These are phyloP conservation scores for Ptilodon capucinus DNA, from an alignment of 2,888 invertebrate species.

Conservation along the genomic window DNA sequence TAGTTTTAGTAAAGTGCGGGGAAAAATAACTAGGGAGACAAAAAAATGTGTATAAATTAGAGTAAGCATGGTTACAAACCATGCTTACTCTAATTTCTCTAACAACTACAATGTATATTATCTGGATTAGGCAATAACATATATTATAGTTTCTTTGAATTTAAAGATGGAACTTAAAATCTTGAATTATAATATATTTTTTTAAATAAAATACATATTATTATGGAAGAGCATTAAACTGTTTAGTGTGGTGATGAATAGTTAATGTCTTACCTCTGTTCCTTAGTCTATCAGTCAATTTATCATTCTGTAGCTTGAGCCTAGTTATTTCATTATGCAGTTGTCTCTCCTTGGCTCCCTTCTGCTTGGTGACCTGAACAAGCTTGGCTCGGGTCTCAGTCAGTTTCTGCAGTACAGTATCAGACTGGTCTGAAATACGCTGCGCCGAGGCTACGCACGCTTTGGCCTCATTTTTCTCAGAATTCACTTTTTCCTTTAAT, in stretches of 20 bases:
- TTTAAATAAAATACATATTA: too few relatives aligned
- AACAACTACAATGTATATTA: too few relatives aligned
- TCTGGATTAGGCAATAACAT: too few relatives aligned
- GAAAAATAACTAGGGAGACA: too few relatives aligned
- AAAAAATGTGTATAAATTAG: too few relatives aligned
- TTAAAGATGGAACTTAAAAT: too few relatives aligned
- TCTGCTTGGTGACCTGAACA: constrained; percentile 62
- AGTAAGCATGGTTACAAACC: too few relatives aligned
- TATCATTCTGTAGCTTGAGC: constrained; percentile 66
- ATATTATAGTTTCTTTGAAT: too few relatives aligned
- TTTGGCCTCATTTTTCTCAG: constrained; percentile 67
- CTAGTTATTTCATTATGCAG: constrained; percentile 64
- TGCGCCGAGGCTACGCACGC: constrained; percentile 73
- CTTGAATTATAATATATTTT: too few relatives aligned
- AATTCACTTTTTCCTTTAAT: constrained; percentile 55
- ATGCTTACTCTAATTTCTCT: too few relatives aligned
- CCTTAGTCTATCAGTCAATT: constrained; percentile 60
- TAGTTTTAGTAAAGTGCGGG: too few relatives aligned
- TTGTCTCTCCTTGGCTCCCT: constrained; percentile 58
- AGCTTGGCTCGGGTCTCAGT: constrained; percentile 57
- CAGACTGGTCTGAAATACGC: constrained; percentile 67
- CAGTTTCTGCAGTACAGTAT: constrained; percentile 55
- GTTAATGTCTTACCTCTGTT: constrained; percentile 60
- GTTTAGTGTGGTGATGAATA: background rate
- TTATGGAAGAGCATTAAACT: too few relatives aligned